Base-by-base conservation (phyloP, 2,797 vertebrate genomes). In the Heterohyrax brucei region DNA sequence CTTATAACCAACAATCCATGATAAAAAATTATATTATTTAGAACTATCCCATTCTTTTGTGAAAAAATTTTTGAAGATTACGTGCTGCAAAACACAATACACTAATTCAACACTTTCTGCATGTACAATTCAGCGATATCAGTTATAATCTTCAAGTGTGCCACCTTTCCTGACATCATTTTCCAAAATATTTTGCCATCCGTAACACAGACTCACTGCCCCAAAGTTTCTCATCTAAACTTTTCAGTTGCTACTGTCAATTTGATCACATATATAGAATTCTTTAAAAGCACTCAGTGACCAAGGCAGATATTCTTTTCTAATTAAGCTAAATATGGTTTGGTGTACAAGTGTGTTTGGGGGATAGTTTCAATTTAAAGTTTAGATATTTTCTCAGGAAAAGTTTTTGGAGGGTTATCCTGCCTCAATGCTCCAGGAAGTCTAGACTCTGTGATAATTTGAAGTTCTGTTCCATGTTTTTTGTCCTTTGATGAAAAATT, bases 1-100 rank as follows among this genome's bases (percentile, higher is more conserved):
- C 30, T 80, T 93, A 72, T 30, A 82, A 93, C 22, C 18, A 78
- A 77, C 12, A 56, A 73, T 78, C 10, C 61, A 53, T 88, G 48
- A 78, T 70, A 75, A 95, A 39, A 87, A 84, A 22, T 78, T 79
- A 88, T 68, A 92, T 68, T 92, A 87, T 89, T 64, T 80, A 84
- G 16, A 93, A 88, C 3, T 59, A 80, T 66, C 77, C 86, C 56
- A 19, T 85, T 93, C 48, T 93, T 91, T 59, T 59, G 39, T 13
- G 18, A 59, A 13, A 59, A 59, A 59, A 30, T n/a, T n/a, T 28
- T 10, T 68, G 64, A 68, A 68, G 19, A 68, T 39, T 30, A 68
- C 30, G 30, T 13, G 30, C 64, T 30, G 7, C 64, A 68, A 53
- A 53, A 68, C 64, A 68, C 30, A 8, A 68, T 68, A 30, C 19